Evolutionary conservation across 2,113 vertebrate species (phyloP).

Genomic region (Alosa alosa): DNA sequence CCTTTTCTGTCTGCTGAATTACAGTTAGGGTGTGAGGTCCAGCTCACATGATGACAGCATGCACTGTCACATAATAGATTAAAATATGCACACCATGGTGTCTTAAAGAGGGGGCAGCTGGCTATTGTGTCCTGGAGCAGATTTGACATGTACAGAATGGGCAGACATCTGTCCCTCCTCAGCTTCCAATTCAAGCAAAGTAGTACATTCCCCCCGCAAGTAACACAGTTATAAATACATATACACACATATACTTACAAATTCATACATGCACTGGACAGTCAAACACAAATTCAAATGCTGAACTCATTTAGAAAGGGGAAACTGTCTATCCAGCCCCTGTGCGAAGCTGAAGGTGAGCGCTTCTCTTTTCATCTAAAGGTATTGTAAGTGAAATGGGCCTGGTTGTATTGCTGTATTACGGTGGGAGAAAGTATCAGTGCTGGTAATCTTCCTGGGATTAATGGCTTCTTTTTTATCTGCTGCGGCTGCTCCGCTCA

Average conservation of each 20-base stretch:
- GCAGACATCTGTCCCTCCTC: slow-evolving; percentile 63
- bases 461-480: slow-evolving; percentile 99
- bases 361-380: slow-evolving; percentile 58
- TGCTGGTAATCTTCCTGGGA: slow-evolving; percentile 98
- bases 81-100: slow-evolving; percentile 58
- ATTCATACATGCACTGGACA: slow-evolving; percentile 21
- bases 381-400: slow-evolving; percentile 73
- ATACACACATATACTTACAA: slow-evolving; percentile 47
- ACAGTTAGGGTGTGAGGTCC: not conserved
- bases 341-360: slow-evolving; percentile 44
- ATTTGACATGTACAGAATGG: slow-evolving; percentile 53
- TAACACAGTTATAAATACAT: not conserved
- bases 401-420: slow-evolving; percentile 75
- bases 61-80: slow-evolving; percentile 52
- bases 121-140: slow-evolving; percentile 52
- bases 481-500: slow-evolving; percentile 92
- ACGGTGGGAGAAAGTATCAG: slow-evolving; percentile 94
- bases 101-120: slow-evolving; percentile 62
- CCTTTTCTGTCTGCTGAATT: not conserved
- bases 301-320: slow-evolving; percentile 40
- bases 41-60: slow-evolving; percentile 22
- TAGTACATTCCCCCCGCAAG: slow-evolving; percentile 25
- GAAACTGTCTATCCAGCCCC: slow-evolving; percentile 48
- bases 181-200: slow-evolving; percentile 53
- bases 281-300: slow-evolving; percentile 46